A percentile compares a stretch with the other conserved stretches of the same genome.
These are phyloP conservation scores for Oryzias curvinotus DNA, from an alignment of 2,113 vertebrate genomes.

Conservation along the genomic window DNA sequence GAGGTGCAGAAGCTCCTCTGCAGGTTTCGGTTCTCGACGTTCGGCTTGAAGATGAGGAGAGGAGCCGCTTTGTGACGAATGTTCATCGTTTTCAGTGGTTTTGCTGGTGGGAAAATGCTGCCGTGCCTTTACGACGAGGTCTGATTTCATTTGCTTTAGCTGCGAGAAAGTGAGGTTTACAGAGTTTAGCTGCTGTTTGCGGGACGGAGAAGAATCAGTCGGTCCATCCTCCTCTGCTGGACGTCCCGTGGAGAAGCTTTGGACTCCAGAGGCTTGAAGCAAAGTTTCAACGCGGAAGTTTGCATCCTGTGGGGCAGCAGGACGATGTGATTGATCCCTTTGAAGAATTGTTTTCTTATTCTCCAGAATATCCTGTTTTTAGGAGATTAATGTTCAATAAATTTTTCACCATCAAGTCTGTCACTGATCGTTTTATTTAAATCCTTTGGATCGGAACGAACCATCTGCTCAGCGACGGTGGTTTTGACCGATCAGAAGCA, in stretches of 20 bases:
- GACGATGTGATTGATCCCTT: constrained; percentile 33
- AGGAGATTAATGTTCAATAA: constrained; percentile 57
- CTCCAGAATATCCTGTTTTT: constrained; percentile 43
- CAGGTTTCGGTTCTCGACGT: no score
- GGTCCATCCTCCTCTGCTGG: constrained; percentile 29
- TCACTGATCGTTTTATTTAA: constrained; percentile 14
- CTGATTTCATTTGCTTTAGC: constrained; percentile 35
- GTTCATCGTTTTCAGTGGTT: constrained; percentile 25
- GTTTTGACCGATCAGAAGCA: no score
- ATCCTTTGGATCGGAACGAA: background rate
- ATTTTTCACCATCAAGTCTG: constrained; percentile 44
- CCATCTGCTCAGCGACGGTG: no score
- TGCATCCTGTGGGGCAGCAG: background rate
- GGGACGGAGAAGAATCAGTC: constrained; percentile 13
- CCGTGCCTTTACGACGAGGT: constrained; percentile 62
- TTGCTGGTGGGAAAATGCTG: constrained; percentile 39
- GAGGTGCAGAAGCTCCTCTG: no score
- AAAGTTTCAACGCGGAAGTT: constrained; percentile 6
- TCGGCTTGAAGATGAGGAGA: constrained; percentile 3
- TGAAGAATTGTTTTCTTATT: constrained; percentile 18
- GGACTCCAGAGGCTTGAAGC: constrained; percentile 51
- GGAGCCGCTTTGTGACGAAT: constrained; percentile 28
- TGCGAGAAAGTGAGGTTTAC: constrained; percentile 31
- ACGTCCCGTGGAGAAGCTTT: constrained; percentile 17
- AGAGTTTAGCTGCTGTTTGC: constrained; percentile 24